phyloP scores from a whole-genome alignment of 2,113 vertebrate species.

The Okapia johnstoni region DNA sequence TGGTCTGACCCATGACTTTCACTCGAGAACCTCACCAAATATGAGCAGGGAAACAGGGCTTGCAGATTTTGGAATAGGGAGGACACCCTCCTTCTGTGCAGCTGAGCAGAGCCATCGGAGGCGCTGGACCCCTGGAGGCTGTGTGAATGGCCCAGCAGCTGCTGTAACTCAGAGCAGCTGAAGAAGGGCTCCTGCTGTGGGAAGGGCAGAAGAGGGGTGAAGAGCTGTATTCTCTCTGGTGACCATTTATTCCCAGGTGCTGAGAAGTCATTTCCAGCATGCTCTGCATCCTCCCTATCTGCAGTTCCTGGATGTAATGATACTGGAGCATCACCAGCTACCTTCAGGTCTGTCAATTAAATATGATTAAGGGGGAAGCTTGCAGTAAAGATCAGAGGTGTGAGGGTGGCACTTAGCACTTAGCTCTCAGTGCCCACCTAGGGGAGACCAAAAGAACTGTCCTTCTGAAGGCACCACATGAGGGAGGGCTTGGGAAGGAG shows the following conservation, averaged over 20 bases:
- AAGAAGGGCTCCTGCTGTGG: background rate
- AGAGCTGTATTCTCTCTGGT: background rate
- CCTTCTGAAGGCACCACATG: background rate
- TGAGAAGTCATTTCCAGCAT: slow-evolving; percentile 17
- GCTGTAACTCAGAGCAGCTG: background rate
- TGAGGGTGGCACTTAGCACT: slow-evolving; percentile 38
- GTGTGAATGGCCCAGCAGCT: accelerated
- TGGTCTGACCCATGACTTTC: background rate
- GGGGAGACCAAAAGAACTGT: background rate
- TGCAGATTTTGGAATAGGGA: background rate
- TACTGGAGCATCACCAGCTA: background rate
- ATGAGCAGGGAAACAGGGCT: background rate
- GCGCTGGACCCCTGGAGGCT: background rate
- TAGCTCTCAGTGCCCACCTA: slow-evolving; percentile 5
- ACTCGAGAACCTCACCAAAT: background rate
- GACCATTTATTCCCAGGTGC: slow-evolving; percentile 21
- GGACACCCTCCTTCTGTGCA: background rate
- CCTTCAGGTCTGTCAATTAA: slow-evolving; percentile 44
- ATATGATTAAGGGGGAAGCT: slow-evolving; percentile 43
- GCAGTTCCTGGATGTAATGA: background rate
- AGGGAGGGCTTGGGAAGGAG: background rate
- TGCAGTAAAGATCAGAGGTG: slow-evolving; percentile 38
- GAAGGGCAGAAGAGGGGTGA: background rate
- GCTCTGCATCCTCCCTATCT: background rate
- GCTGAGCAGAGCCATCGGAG: background rate